Evolutionary conservation across 2,113 vertebrate genomes (phyloP).

Genomic region (Cricetomys ansorgei): DNA sequence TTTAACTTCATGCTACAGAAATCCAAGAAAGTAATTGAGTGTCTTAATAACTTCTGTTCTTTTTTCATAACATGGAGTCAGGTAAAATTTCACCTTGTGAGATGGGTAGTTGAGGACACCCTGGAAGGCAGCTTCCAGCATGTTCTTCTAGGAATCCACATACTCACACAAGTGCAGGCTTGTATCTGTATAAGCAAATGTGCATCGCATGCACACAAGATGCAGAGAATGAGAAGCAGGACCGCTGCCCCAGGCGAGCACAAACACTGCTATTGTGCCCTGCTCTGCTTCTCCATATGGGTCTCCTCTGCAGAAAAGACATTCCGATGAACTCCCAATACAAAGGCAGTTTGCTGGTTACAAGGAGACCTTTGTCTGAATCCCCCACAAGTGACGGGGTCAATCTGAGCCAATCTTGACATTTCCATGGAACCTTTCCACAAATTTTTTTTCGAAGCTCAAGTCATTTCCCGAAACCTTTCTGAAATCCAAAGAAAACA

Average conservation of each 20-base stretch:
- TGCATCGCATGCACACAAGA: background rate
- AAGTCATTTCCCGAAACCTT: conserved; percentile 72
- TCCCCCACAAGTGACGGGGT: conserved; percentile 75
- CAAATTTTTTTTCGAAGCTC: conserved; percentile 46
- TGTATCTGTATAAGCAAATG: background rate
- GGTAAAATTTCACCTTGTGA: background rate
- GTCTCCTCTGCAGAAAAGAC: conserved; percentile 63
- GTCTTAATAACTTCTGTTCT: background rate
- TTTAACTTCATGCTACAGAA: conserved; percentile 11
- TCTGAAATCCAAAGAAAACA: conserved; percentile 78
- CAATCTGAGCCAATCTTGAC: conserved; percentile 71
- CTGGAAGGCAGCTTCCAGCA: background rate
- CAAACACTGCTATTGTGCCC: conserved; percentile 47
- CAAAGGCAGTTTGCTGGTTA: conserved; percentile 75
- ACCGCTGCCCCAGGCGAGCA: background rate
- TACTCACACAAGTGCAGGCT: background rate
- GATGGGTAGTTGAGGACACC: background rate
- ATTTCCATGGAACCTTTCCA: conserved; percentile 75
- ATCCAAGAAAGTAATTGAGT: background rate
- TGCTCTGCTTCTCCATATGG: background rate
- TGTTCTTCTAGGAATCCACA: background rate
- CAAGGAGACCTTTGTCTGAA: conserved; percentile 85
- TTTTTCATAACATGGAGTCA: background rate
- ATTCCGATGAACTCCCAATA: conserved; percentile 79
- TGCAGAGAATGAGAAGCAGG: background rate